A percentile compares a stretch with the other conserved stretches of the same genome.
These are phyloP conservation scores for Serilophus lunatus DNA, from an alignment of 2,113 vertebrate genomes.

Conservation along the genomic window DNA sequence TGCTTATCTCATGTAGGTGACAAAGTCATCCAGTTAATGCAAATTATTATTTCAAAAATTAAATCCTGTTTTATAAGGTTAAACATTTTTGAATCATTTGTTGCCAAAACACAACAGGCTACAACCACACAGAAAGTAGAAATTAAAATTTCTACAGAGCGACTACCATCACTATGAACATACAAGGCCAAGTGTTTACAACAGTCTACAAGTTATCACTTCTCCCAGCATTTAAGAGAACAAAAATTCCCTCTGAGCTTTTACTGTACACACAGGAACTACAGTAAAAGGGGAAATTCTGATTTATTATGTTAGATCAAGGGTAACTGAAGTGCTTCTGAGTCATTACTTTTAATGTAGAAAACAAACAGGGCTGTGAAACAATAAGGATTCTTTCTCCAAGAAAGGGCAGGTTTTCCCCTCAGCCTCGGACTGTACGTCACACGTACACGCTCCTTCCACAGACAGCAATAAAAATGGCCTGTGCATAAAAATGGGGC, in stretches of 20 bases:
- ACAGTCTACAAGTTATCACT: not conserved
- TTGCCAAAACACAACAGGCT: conserved; percentile 9
- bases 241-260: not conserved
- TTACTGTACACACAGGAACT: not conserved
- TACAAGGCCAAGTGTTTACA: conserved; percentile 7
- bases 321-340: conserved; percentile 1
- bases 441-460: not conserved
- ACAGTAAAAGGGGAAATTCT: not conserved
- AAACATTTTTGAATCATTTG: not conserved
- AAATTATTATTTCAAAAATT: not conserved
- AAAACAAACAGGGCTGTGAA: not conserved
- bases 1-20: not conserved
- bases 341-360: not conserved
- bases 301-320: not conserved
- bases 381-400: not conserved
- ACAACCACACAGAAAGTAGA: conserved; percentile 36
- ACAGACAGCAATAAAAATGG: not conserved
- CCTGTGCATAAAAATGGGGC: not conserved
- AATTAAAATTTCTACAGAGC: conserved; percentile 23
- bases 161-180: not conserved
- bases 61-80: not conserved
- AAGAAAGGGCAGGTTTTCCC: not conserved
- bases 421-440: rapidly evolving
- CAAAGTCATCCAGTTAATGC: not conserved
- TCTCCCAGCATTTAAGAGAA: not conserved